Evolutionary conservation across 92 coral and sea anemone genomes (phyloP), one percentile per base, ranked within the genome.

Genomic region (Epizoanthus fatuus): DNA sequence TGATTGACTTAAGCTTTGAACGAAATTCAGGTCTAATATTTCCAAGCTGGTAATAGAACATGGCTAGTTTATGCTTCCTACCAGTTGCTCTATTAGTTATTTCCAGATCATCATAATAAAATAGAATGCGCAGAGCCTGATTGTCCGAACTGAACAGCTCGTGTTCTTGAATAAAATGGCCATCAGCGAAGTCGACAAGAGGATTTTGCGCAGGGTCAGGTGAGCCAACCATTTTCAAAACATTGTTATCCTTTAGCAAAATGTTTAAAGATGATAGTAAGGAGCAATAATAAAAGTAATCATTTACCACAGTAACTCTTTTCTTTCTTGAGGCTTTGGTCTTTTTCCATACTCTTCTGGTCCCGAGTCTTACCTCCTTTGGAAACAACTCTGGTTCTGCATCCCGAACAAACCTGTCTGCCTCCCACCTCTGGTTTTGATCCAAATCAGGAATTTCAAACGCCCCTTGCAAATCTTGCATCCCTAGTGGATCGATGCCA

Each of bases 401-500:
- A 60, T 60, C 66, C 66, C 66, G 66, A 7, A 60, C 66, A 60
- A 19, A 60, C 29, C 17, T 60, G 66, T 60, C 66, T 60, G 66
- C 66, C 66, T n/a, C 66, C 66, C 66, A 60, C 66, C 66, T 60
- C 66, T 60, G 66, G 66, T 60, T 60, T 60, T 3, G 66, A 7
- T 60, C 66, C 66, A 60, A 60, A 60, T 60, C 66, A 2, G 66
- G 66, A 60, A 60, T 60, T 60, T 60, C 66, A 60, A 60, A 60
- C 17, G 66, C 66, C 8, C 66, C 66, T 60, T 60, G 66, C 66
- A 60, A 60, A 60, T 60, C 66, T 60, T 60, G 66, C 66, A 60
- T 60, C 66, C 66, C 66, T 60, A 60, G 66, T 60, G 66, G 66
- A 60, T 60, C 66, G 66, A 60, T 60, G 66, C 66, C 66, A 60